Evolutionary conservation across 2,113 vertebrate genomes (phyloP).

Genomic region (Embiotoca jacksoni): DNA sequence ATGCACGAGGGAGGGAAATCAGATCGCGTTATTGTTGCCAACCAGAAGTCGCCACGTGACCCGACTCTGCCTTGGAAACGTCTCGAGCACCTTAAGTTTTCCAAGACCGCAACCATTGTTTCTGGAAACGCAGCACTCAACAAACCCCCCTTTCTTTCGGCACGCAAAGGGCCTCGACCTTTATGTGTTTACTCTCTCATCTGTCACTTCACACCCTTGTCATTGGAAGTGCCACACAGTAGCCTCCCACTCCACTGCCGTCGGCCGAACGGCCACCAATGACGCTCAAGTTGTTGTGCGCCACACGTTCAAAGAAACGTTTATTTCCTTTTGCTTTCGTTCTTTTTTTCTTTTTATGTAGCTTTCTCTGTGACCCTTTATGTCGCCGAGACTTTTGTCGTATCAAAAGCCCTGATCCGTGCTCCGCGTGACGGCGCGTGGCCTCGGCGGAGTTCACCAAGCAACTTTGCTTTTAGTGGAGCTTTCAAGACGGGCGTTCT

Average conservation of each 20-base stretch:
- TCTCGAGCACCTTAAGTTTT: conserved; percentile 29
- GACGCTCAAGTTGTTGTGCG: background rate
- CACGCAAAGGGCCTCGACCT: conserved; percentile 39
- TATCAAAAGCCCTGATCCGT: conserved; percentile 6
- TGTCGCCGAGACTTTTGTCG: conserved; percentile 19
- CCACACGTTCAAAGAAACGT: background rate
- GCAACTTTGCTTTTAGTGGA: conserved; percentile 49
- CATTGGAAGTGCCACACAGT: conserved; percentile 54
- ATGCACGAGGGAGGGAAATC: background rate
- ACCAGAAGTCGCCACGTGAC: too few relatives aligned
- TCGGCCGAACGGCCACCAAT: conserved; percentile 36
- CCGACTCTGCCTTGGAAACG: conserved; percentile 34
- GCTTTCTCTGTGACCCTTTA: background rate
- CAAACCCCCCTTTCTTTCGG: conserved; percentile 50
- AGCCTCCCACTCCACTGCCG: conserved; percentile 50
- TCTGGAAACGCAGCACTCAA: conserved; percentile 35
- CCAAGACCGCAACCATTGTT: conserved; percentile 45
- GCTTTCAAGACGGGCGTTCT: conserved; percentile 51
- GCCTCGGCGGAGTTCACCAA: conserved; percentile 33
- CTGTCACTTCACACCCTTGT: conserved; percentile 66
- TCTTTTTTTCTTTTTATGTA: too few relatives aligned
- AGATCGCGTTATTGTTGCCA: conserved; percentile 21
- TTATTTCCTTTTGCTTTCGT: background rate
- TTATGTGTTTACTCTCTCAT: conserved; percentile 66
- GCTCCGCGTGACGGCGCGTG: conserved; percentile 6